A percentile compares a stretch with the other conserved stretches of the same genome.
These are phyloP conservation scores for Nasonia giraulti DNA, from an alignment of 1,140 invertebrate species.

Conservation along the genomic window DNA sequence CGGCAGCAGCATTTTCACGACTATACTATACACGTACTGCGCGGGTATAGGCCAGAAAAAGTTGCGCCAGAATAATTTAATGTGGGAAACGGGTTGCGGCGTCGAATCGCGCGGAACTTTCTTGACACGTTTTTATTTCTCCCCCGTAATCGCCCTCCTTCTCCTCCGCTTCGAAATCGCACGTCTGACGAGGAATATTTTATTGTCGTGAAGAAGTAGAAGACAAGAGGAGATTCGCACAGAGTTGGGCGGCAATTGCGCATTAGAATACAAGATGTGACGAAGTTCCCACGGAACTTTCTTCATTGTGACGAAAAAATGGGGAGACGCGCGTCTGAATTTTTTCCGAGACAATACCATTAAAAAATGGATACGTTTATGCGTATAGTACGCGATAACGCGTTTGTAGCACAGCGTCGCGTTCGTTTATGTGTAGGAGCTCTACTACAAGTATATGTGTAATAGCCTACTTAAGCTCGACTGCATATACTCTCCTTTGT, in stretches of 20 bases:
- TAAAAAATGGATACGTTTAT: too few relatives aligned
- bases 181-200: background rate
- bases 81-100: slow-evolving; percentile 39
- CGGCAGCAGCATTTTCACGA: slow-evolving; percentile 3
- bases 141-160: background rate
- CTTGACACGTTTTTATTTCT: slow-evolving; percentile 24
- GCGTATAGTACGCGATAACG: too few relatives aligned
- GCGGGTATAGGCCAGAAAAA: slow-evolving; percentile 11
- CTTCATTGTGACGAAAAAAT: background rate
- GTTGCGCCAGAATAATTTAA: slow-evolving; percentile 37
- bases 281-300: background rate
- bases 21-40: background rate
- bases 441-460: too few relatives aligned
- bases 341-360: too few relatives aligned
- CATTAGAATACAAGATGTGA: background rate
- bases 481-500: background rate
- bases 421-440: too few relatives aligned
- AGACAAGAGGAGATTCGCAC: background rate
- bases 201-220: background rate
- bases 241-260: background rate
- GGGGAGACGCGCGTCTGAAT: background rate
- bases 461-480: too few relatives aligned
- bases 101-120: slow-evolving; percentile 31
- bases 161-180: background rate
- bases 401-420: too few relatives aligned